phyloP scores from a whole-genome alignment of 2,797 vertebrate genomes.

The Gobionotothen gibberifrons region DNA sequence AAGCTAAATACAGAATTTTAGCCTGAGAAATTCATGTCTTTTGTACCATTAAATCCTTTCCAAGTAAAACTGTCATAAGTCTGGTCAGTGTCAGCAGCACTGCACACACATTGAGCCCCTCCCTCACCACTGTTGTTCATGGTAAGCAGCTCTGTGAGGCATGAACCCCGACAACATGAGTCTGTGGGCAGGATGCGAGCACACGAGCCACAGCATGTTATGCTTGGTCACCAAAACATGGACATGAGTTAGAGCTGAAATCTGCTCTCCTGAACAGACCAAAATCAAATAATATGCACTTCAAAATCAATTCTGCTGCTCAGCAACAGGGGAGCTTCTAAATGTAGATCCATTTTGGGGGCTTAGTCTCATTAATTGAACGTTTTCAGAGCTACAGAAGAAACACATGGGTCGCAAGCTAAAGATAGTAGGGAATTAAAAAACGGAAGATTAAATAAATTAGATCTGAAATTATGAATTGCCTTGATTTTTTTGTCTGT shows the following conservation, averaged over 20 bases:
- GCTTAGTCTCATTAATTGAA: constrained; percentile 50
- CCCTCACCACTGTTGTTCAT: constrained; percentile 44
- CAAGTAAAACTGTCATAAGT: constrained; percentile 49
- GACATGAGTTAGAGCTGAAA: constrained; percentile 39
- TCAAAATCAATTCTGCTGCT: constrained; percentile 71
- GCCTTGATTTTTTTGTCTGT: constrained; percentile 21
- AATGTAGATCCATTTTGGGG: constrained; percentile 60
- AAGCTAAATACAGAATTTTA: constrained; percentile 12
- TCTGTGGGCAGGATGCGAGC: constrained; percentile 44
- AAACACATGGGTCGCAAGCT: constrained; percentile 26
- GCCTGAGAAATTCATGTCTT: constrained; percentile 6
- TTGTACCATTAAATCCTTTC: constrained; percentile 29
- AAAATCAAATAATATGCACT: constrained; percentile 64
- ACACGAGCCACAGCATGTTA: constrained; percentile 62
- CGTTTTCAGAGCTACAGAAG: constrained; percentile 39
- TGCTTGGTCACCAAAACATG: constrained; percentile 52
- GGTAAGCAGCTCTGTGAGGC: constrained; percentile 51
- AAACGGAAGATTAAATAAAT: constrained; percentile 24
- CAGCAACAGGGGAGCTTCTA: constrained; percentile 56
- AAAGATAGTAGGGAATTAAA: constrained; percentile 19
- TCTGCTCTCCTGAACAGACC: constrained; percentile 42
- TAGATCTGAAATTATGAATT: constrained; percentile 10
- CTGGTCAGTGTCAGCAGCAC: constrained; percentile 35
- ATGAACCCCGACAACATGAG: constrained; percentile 52
- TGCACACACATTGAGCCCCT: constrained; percentile 35